Percentiles rank a stretch among this genome's conserved stretches.
phyloP scores from a whole-genome alignment of 2,113 vertebrate genomes.

The Sarotherodon lohbergeri region DNA sequence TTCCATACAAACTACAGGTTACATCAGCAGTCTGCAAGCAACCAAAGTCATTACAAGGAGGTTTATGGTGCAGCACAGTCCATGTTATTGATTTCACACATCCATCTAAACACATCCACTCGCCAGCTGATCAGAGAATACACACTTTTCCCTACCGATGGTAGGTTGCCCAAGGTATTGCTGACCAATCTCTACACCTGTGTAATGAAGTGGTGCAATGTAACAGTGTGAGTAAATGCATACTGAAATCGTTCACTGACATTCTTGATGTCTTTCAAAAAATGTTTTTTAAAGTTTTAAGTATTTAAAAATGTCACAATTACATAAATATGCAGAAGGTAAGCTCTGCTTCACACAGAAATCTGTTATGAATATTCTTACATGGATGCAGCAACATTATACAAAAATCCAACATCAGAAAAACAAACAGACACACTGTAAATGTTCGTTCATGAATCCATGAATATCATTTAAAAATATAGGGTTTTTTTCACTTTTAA shows the following conservation, averaged over 20 bases:
- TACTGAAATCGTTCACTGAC: background rate
- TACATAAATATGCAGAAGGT: background rate
- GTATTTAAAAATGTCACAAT: background rate
- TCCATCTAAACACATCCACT: background rate
- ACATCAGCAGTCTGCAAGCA: background rate
- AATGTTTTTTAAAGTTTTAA: background rate
- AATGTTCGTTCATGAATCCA: background rate
- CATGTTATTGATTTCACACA: background rate
- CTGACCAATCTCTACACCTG: background rate
- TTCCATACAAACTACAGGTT: background rate
- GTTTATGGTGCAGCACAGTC: background rate
- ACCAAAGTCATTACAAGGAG: background rate
- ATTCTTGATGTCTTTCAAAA: background rate
- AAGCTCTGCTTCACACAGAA: background rate
- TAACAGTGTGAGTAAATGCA: background rate
- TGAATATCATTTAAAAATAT: background rate
- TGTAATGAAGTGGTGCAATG: background rate
- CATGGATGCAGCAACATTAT: background rate
- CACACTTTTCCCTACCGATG: background rate
- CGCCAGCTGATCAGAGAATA: background rate
- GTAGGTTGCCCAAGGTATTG: rapidly evolving
- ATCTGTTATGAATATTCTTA: background rate
- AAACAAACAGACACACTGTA: background rate
- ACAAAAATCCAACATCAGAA: background rate
- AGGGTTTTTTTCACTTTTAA: background rate